Evolutionary conservation across 2,113 vertebrate species (phyloP), one percentile per base, ranked within the genome.

Genomic region (Lepisosteus oculatus): DNA sequence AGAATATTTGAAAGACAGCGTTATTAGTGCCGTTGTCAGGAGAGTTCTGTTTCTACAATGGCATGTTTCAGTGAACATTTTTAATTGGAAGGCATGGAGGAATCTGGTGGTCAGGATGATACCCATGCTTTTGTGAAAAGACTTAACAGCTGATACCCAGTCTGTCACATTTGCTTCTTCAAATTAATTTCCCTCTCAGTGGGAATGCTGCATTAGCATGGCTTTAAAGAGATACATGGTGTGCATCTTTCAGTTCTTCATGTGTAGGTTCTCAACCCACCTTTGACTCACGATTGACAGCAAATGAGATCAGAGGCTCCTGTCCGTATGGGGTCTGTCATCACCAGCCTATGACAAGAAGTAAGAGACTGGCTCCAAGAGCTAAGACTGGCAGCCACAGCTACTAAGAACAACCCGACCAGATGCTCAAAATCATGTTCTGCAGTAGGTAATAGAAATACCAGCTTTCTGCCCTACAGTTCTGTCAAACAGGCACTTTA

Each of bases 221-320:
- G n/a, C 3, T 59, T 13, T 59, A 59, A 59, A 59, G 62, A 65
- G 62, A 47, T 57, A 61, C 64, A 68, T 65, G 68, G 64, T 61
- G 0, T 15, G 41, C 2, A 3, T 70, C 65, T 56, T 6, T 65
- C 56, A 74, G 67, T 71, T 72, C 72, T 13, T 47, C 75, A 54
- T 45, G 47, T n/a, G 41, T 29, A 56, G 55, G 55, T 63, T 61
- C 15, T 43, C 55, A 42, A 78, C 63, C 61, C 66, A 63, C 62
- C 55, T 65, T 72, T 17, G 55, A 78, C 75, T 87, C 62, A 3
- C 0, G 0, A 83, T 83, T n/a, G 71, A 43, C 70, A 74, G 56
- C 29, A n/a, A 75, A 14, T 47, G 64, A 72, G 51, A 54, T 72
- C 66, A 71, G 78, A 79, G 69, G 29, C 76, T 74, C 51, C 55